Evolutionary conservation across 2,113 vertebrate species (phyloP).

Genomic region (Poeciliopsis occidentalis): DNA sequence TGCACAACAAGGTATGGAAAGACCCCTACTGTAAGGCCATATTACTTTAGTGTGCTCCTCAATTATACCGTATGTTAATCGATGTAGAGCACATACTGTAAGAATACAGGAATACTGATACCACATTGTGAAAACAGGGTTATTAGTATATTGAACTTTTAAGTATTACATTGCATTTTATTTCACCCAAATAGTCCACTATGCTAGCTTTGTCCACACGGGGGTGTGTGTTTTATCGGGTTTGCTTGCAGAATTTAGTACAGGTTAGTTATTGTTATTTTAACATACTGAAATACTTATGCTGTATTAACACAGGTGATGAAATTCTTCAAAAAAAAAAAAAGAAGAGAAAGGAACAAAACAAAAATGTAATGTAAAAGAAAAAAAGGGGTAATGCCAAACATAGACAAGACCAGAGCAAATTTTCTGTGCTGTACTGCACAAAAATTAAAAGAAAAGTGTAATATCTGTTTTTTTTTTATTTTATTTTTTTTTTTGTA

Average conservation of each 20-base stretch:
- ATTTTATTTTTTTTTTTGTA: too few relatives aligned
- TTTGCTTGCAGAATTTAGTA: slow-evolving; percentile 22
- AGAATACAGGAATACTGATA: slow-evolving; percentile 33
- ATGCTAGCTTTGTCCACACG: slow-evolving; percentile 73
- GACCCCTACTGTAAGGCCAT: slow-evolving; percentile 53
- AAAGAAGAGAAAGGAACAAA: background rate
- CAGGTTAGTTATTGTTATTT: slow-evolving; percentile 6
- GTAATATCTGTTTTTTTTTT: too few relatives aligned
- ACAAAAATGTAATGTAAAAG: background rate
- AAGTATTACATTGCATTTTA: slow-evolving; percentile 10
- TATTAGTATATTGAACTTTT: background rate
- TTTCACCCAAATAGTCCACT: slow-evolving; percentile 44
- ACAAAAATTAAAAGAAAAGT: too few relatives aligned
- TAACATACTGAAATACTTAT: background rate
- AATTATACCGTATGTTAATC: slow-evolving; percentile 48
- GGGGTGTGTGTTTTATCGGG: slow-evolving; percentile 68
- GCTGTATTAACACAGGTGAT: background rate
- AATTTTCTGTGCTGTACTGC: background rate
- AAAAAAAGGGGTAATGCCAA: background rate
- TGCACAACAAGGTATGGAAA: slow-evolving; percentile 72
- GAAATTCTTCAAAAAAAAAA: slow-evolving; percentile 4
- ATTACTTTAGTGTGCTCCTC: slow-evolving; percentile 56
- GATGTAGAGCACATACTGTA: slow-evolving; percentile 24
- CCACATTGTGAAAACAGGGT: slow-evolving; percentile 14
- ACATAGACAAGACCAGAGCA: background rate